Evolutionary conservation across 2,113 vertebrate genomes (phyloP).

Genomic region (Apeltes quadracus): DNA sequence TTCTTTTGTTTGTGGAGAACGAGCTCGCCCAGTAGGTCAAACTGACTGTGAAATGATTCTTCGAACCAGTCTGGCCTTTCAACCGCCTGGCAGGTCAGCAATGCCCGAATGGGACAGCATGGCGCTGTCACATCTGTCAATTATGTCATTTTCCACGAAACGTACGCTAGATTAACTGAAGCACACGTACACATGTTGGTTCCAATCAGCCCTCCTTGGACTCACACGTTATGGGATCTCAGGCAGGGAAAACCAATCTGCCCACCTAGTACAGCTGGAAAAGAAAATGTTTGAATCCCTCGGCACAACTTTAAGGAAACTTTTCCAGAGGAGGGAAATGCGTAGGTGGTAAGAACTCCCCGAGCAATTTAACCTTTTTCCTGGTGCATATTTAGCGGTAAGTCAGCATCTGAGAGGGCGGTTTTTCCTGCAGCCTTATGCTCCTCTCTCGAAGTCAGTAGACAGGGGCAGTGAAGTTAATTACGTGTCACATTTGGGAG

Average conservation of each 20-base stretch:
- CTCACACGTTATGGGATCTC: conserved; percentile 8
- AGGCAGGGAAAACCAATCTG: conserved; percentile 17
- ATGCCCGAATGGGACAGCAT: not conserved
- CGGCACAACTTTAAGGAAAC: conserved; percentile 33
- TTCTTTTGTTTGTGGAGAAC: conserved; percentile 44
- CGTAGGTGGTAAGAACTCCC: conserved; percentile 59
- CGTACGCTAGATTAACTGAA: conserved; percentile 4
- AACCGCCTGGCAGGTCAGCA: conserved; percentile 15
- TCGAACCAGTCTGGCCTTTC: conserved; percentile 32
- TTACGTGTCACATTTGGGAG: conserved; percentile 40
- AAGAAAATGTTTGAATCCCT: conserved; percentile 36
- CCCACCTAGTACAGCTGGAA: conserved; percentile 23
- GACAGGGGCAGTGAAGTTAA: conserved; percentile 43
- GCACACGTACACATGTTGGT: not conserved
- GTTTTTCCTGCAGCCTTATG: conserved; percentile 37
- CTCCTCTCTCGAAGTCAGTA: conserved; percentile 19
- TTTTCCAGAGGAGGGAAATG: conserved; percentile 55
- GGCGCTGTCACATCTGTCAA: not conserved
- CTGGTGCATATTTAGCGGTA: conserved; percentile 39
- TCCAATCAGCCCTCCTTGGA: not conserved
- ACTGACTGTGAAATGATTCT: conserved; percentile 40
- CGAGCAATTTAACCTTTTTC: conserved; percentile 59
- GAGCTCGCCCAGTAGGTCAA: conserved; percentile 15
- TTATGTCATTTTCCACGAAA: not conserved
- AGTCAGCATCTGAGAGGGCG: conserved; percentile 42